Conservation (phyloP, 2,113 vertebrate species). For the Triplophysa rosa region DNA sequence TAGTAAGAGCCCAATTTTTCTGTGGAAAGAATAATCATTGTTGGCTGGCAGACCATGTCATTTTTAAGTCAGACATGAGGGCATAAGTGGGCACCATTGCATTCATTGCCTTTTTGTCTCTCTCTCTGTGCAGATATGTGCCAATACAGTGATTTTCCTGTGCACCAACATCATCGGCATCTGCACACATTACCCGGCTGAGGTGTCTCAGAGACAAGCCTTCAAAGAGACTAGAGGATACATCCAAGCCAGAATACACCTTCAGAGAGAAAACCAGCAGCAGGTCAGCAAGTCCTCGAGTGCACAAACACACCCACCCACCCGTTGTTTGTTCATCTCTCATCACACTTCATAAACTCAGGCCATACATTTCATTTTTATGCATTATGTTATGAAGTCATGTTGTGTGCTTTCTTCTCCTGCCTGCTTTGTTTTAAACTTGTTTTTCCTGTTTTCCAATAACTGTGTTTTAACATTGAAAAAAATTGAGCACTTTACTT, state of each 20-base stretch:
- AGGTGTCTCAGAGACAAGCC: slow-evolving; percentile 96
- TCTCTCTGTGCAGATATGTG: slow-evolving; percentile 77
- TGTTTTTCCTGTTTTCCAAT: background rate
- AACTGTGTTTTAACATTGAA: background rate
- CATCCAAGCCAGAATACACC: slow-evolving; percentile 92
- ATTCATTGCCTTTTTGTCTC: background rate
- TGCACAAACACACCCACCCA: slow-evolving; percentile 1
- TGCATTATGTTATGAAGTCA: too few relatives aligned
- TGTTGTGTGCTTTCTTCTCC: background rate
- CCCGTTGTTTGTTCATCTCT: background rate
- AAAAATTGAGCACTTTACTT: background rate
- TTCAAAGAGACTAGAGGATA: slow-evolving; percentile 96
- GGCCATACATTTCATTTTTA: background rate
- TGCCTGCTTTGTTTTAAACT: background rate
- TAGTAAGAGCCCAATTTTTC: too few relatives aligned
- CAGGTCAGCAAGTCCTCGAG: slow-evolving; percentile 76
- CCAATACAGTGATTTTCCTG: slow-evolving; percentile 89
- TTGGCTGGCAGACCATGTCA: background rate
- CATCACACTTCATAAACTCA: background rate
- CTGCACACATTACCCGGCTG: slow-evolving; percentile 95
- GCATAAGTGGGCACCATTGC: background rate
- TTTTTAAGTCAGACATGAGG: background rate
- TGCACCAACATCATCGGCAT: slow-evolving; percentile 95
- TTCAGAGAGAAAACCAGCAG: slow-evolving; percentile 95
- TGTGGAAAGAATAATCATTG: background rate